Evolutionary conservation across 2,113 vertebrate species (phyloP).

Genomic region (Capra hircus): DNA sequence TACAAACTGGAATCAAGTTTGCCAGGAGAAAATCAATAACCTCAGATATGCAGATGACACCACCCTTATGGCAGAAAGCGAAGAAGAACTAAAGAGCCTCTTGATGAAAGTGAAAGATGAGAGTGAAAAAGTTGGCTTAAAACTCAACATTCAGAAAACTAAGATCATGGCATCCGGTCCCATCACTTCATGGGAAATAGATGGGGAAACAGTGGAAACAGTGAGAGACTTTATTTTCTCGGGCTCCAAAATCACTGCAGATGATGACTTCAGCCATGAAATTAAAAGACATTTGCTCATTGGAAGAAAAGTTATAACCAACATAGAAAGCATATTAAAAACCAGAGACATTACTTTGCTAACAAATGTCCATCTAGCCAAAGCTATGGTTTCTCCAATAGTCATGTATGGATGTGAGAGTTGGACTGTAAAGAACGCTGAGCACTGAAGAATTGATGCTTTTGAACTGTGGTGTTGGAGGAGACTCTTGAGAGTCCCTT

Average conservation of each 20-base stretch:
- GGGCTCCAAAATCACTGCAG: background rate
- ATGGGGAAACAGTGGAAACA: background rate
- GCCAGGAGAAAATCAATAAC: background rate
- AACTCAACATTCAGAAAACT: background rate
- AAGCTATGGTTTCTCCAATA: background rate
- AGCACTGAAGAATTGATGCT: fast-evolving
- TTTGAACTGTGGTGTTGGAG: background rate
- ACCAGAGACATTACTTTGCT: background rate
- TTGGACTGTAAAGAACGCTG: background rate
- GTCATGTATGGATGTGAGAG: background rate
- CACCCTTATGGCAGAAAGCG: background rate
- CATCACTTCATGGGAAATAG: background rate
- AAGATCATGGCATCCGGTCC: background rate
- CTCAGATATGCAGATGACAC: background rate
- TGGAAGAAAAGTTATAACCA: background rate
- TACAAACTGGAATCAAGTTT: background rate
- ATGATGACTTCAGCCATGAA: background rate
- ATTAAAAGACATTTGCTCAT: background rate
- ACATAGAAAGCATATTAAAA: background rate
- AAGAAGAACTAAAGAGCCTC: background rate
- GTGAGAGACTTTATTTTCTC: background rate
- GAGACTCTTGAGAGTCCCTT: background rate
- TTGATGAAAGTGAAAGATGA: background rate
- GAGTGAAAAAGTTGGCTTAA: background rate
- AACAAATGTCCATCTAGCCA: background rate